Evolutionary conservation across 1,140 invertebrate species (phyloP).

Genomic region (Choristoneura fumiferana): DNA sequence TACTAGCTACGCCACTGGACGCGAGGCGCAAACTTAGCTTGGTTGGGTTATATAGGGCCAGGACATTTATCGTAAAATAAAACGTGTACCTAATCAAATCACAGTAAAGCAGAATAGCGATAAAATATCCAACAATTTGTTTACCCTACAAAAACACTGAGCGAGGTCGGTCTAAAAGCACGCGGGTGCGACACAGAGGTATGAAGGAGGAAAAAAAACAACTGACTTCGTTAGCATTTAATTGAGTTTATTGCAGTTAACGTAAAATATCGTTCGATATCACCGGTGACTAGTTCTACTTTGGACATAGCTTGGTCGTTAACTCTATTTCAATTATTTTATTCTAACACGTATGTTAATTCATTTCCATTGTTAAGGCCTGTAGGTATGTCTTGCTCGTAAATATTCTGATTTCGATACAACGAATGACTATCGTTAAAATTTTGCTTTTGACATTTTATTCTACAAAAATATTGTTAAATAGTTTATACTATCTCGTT

Average conservation of each 20-base stretch:
- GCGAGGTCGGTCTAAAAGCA: too few relatives aligned
- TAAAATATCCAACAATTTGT: too few relatives aligned
- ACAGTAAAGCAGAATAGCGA: too few relatives aligned
- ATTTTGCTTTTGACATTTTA: slow-evolving; percentile 22
- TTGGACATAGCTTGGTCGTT: slow-evolving; percentile 15
- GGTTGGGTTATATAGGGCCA: too few relatives aligned
- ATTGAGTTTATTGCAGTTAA: slow-evolving; percentile 16
- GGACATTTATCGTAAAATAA: too few relatives aligned
- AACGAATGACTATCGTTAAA: not conserved
- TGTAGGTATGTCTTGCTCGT: not conserved
- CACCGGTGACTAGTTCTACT: slow-evolving; percentile 16
- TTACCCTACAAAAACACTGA: too few relatives aligned
- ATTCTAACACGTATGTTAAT: slow-evolving; percentile 23
- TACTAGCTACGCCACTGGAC: too few relatives aligned
- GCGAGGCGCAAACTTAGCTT: too few relatives aligned
- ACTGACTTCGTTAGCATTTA: not conserved
- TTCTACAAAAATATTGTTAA: slow-evolving; percentile 54
- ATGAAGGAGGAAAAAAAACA: slow-evolving; percentile 22
- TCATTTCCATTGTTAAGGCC: slow-evolving; percentile 29
- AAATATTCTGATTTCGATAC: slow-evolving; percentile 15
- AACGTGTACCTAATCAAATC: too few relatives aligned
- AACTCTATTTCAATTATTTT: slow-evolving; percentile 29
- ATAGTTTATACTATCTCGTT: slow-evolving; percentile 40
- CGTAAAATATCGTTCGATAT: slow-evolving; percentile 10
- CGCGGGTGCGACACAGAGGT: too few relatives aligned